Conservation (phyloP, 1,140 invertebrate genomes). For the Drosophila nebulosa region DNA sequence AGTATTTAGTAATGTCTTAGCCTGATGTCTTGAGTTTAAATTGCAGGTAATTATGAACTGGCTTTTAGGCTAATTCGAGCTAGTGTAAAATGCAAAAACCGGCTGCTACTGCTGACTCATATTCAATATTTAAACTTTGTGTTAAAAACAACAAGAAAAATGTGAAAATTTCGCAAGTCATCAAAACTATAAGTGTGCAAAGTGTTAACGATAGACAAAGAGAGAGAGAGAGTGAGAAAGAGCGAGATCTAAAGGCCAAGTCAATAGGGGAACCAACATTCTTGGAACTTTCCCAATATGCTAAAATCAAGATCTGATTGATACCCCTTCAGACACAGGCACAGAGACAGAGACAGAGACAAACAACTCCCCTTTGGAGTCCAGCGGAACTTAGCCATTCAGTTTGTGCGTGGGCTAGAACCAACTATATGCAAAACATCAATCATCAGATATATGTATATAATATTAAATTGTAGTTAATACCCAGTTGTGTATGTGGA, state of each 20-base stretch:
- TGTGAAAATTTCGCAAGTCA: slow-evolving; percentile 39
- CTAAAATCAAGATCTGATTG: slow-evolving; percentile 29
- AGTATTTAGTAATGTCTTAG: slow-evolving; percentile 36
- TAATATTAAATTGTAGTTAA: not conserved
- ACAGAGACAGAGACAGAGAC: no score
- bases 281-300: slow-evolving; percentile 37
- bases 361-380: no score
- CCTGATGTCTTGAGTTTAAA: slow-evolving; percentile 36
- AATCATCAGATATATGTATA: slow-evolving; percentile 25
- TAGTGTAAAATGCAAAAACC: slow-evolving; percentile 57
- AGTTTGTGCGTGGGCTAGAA: slow-evolving; percentile 27
- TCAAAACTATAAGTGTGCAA: slow-evolving; percentile 20
- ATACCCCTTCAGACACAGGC: no score
- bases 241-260: slow-evolving; percentile 44
- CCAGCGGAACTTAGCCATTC: not conserved
- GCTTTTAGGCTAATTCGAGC: slow-evolving; percentile 51
- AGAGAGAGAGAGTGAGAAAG: no score
- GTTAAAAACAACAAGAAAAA: slow-evolving; percentile 29
- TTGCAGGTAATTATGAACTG: slow-evolving; percentile 58
- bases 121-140: slow-evolving; percentile 11
- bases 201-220: not conserved
- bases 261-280: slow-evolving; percentile 36
- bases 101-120: slow-evolving; percentile 66
- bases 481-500: not conserved
- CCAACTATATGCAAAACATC: slow-evolving; percentile 44